phyloP scores from a whole-genome alignment of 2,113 vertebrate genomes.

The Geococcyx californianus region DNA sequence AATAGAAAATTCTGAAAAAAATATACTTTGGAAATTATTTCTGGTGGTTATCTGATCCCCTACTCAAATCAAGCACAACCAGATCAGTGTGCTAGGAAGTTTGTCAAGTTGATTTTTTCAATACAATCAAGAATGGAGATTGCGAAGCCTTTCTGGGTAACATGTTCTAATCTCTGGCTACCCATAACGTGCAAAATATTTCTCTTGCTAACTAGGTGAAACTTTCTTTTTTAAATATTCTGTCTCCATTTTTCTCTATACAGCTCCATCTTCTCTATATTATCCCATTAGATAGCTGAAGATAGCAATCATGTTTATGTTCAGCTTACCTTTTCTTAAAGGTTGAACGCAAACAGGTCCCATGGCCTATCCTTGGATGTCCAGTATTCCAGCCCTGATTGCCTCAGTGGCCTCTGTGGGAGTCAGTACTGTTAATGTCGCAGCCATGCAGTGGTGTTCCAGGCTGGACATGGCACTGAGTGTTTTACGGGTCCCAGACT shows the following conservation, averaged over 20 bases:
- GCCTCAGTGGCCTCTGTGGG: not conserved
- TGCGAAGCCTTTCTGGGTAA: not conserved
- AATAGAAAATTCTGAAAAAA: not conserved
- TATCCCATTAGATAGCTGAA: not conserved
- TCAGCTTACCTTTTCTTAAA: not conserved
- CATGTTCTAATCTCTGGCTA: not conserved
- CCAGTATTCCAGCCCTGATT: not conserved
- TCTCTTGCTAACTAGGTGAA: not conserved
- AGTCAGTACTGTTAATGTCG: too few species aligned
- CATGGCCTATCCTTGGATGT: not conserved
- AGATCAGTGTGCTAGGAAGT: not conserved
- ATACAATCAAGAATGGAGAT: not conserved
- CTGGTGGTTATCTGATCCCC: fast-evolving
- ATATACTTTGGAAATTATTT: not conserved
- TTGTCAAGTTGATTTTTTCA: not conserved
- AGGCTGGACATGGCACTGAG: not conserved
- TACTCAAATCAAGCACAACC: not conserved
- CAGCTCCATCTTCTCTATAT: not conserved
- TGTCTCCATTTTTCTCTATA: not conserved
- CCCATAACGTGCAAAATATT: not conserved
- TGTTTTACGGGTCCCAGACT: fast-evolving
- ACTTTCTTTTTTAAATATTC: not conserved
- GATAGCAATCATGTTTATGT: not conserved
- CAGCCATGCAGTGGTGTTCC: fast-evolving
- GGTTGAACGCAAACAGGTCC: fast-evolving